These are phyloP conservation scores for Campylorhamphus procurvoides DNA, from an alignment of 2,113 vertebrate genomes.

Conservation along the genomic window DNA sequence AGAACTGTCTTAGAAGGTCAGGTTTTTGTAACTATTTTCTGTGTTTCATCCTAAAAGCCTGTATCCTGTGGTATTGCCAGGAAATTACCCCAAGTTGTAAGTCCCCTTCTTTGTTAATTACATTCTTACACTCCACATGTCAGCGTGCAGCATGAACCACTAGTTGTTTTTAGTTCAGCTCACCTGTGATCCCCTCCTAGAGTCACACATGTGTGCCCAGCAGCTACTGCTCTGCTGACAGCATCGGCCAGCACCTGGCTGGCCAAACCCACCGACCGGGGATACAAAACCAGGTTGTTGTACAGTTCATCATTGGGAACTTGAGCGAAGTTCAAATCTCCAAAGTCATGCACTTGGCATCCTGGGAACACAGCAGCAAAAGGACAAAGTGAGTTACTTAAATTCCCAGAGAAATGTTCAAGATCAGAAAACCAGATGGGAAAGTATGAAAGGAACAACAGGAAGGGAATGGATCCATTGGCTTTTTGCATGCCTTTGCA, in stretches of 20 bases:
- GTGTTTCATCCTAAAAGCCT: background rate
- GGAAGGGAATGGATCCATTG: background rate
- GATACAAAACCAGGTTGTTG: constrained; percentile 86
- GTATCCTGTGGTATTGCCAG: background rate
- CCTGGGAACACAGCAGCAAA: constrained; percentile 74
- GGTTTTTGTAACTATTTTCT: background rate
- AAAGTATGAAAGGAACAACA: fast-evolving
- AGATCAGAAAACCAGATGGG: background rate
- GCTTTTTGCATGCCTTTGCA: background rate
- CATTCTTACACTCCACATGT: background rate
- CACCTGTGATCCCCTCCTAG: constrained; percentile 98
- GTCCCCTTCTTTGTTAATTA: background rate
- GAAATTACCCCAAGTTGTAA: fast-evolving
- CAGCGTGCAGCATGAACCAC: background rate
- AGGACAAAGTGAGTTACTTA: background rate
- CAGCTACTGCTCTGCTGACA: constrained; percentile 84
- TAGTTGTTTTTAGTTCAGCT: background rate
- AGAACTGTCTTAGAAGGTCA: background rate
- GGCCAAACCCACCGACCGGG: constrained; percentile 90
- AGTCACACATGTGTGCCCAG: constrained; percentile 89
- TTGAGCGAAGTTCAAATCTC: constrained; percentile 89
- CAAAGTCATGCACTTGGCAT: constrained; percentile 88
- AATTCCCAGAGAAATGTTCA: background rate
- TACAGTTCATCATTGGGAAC: constrained; percentile 89
- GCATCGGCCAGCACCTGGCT: constrained; percentile 85